Conservation (phyloP, 2,888 invertebrate genomes). For the Eristalis intricaria region DNA sequence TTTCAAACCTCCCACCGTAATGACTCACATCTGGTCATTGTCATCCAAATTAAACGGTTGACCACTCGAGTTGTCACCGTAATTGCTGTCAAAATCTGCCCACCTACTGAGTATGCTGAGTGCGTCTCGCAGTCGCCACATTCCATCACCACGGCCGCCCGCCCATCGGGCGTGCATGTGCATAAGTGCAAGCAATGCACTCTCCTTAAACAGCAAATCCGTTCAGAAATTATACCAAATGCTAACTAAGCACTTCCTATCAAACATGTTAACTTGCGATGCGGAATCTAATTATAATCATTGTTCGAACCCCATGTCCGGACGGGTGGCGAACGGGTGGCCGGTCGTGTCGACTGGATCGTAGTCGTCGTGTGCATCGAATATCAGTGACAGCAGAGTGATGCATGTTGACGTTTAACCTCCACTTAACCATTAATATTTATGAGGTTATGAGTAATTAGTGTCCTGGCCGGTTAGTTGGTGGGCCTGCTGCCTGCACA, state of each 20-base stretch:
- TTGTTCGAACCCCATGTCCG: constrained; percentile 25
- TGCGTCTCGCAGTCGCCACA: constrained; percentile 33
- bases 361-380: constrained; percentile 40
- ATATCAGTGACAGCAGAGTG: constrained; percentile 51
- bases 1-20: not conserved
- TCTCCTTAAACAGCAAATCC: constrained; percentile 65
- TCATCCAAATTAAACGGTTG: constrained; percentile 51
- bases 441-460: constrained; percentile 60
- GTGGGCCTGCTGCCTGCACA: not conserved
- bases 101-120: constrained; percentile 27
- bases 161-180: constrained; percentile 19
- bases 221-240: constrained; percentile 66
- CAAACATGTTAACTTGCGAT: constrained; percentile 67
- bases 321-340: not conserved
- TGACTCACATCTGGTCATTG: constrained; percentile 29
- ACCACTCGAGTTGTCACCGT: constrained; percentile 38
- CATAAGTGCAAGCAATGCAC: constrained; percentile 62
- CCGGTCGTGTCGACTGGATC: not conserved
- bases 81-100: constrained; percentile 65
- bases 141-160: not conserved
- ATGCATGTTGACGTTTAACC: constrained; percentile 55
- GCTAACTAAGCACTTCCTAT: constrained; percentile 71
- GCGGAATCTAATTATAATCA: constrained; percentile 66
- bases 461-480: constrained; percentile 3
- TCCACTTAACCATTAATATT: constrained; percentile 58